Evolutionary conservation across 2,113 vertebrate genomes (phyloP).

Genomic region (Etheostoma spectabile): DNA sequence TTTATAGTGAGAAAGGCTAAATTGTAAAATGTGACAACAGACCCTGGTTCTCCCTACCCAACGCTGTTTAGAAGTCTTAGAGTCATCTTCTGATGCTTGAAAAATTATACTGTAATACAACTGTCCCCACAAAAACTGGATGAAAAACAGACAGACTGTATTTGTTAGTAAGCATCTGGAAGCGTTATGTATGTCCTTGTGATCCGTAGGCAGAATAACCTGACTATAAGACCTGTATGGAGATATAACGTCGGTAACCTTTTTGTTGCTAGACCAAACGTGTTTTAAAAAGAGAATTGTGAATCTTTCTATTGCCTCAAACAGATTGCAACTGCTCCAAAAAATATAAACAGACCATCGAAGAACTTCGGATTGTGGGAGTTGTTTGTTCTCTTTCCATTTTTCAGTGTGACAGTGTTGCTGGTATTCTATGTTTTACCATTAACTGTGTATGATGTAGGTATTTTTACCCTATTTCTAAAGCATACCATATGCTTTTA

Average conservation of each 20-base stretch:
- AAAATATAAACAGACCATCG: slow-evolving; percentile 83
- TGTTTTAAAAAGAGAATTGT: slow-evolving; percentile 85
- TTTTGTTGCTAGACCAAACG: slow-evolving; percentile 84
- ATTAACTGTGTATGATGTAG: neutral
- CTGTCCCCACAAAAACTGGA: slow-evolving; percentile 53
- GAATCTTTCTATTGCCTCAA: slow-evolving; percentile 87
- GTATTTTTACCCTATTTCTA: no score
- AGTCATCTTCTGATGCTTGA: slow-evolving; percentile 75
- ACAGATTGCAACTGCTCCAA: slow-evolving; percentile 86
- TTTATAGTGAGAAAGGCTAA: slow-evolving; percentile 40
- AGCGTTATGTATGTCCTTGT: slow-evolving; percentile 80
- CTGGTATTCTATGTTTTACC: neutral
- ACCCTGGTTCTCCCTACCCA: slow-evolving; percentile 79
- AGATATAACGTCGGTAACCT: slow-evolving; percentile 78
- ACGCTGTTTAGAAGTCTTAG: slow-evolving; percentile 77
- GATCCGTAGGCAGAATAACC: slow-evolving; percentile 80
- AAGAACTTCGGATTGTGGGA: slow-evolving; percentile 68
- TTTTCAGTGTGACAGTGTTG: neutral
- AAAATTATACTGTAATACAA: slow-evolving; percentile 58
- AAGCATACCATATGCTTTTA: neutral
- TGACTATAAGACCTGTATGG: slow-evolving; percentile 81
- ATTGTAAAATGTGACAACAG: slow-evolving; percentile 55
- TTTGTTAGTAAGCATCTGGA: slow-evolving; percentile 76
- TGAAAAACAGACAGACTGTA: slow-evolving; percentile 72
- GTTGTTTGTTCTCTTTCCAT: slow-evolving; percentile 66